Evolutionary conservation across 2,888 invertebrate genomes (phyloP).

Genomic region (Drosophila diplacantha): DNA sequence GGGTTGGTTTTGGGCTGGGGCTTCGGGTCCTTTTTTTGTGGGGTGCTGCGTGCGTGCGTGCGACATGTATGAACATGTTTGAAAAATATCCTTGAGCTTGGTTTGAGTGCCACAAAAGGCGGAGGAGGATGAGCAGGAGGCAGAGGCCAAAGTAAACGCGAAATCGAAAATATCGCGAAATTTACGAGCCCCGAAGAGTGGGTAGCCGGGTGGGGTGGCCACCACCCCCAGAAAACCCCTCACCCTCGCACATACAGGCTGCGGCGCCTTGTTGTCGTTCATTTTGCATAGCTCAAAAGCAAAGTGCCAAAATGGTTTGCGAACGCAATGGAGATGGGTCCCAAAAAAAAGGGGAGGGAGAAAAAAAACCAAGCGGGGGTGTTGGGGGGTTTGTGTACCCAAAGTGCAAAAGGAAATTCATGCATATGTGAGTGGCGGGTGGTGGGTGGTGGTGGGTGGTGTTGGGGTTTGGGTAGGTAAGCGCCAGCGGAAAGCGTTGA

Average conservation of each 20-base stretch:
- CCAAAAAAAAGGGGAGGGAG: slow-evolving; percentile 1
- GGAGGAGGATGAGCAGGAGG: neutral
- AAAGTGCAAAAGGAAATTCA: slow-evolving; percentile 71
- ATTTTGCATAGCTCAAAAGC: slow-evolving; percentile 48
- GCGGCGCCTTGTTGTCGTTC: slow-evolving; percentile 41
- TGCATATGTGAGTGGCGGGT: slow-evolving; percentile 62
- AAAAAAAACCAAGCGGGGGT: slow-evolving; percentile 4
- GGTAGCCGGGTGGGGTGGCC: neutral
- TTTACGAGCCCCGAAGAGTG: slow-evolving; percentile 7
- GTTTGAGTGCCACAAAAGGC: slow-evolving; percentile 29
- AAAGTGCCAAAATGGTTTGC: slow-evolving; percentile 47
- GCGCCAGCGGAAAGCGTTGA: slow-evolving; percentile 67
- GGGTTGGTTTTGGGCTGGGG: neutral
- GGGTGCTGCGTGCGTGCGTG: slow-evolving; percentile 56
- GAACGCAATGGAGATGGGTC: slow-evolving; percentile 24
- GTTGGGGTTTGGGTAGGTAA: slow-evolving; percentile 8
- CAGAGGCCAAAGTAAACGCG: slow-evolving; percentile 42
- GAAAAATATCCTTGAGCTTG: slow-evolving; percentile 65
- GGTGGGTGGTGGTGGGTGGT: neutral
- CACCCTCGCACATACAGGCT: slow-evolving; percentile 17
- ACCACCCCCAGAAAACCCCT: neutral
- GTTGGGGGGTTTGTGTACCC: slow-evolving; percentile 16
- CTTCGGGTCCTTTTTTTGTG: neutral
- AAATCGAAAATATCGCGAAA: slow-evolving; percentile 69
- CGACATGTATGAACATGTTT: slow-evolving; percentile 69